Conservation (phyloP, 2,113 vertebrate species). For the Megaceryle maxima region DNA sequence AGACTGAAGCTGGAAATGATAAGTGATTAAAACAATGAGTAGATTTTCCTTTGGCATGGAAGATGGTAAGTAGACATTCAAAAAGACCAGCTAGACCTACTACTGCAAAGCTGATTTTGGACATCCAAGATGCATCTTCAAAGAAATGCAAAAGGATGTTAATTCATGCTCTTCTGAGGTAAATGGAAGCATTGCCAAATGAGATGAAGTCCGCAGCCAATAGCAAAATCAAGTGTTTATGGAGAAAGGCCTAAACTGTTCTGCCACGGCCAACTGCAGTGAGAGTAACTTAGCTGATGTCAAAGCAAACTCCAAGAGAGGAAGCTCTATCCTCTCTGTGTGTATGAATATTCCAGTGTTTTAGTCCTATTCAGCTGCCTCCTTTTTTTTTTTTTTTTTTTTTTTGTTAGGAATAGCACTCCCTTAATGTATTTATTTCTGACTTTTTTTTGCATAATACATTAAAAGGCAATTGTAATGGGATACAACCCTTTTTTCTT, state of each 20-base stretch:
- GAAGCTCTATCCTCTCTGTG: not conserved
- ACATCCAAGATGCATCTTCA: not conserved
- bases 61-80: not conserved
- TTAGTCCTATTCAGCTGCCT: not conserved
- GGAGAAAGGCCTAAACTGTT: not conserved
- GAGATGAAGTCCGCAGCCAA: not conserved
- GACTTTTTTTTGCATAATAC: not conserved
- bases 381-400: not conserved
- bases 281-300: not conserved
- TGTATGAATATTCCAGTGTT: not conserved
- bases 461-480: not conserved
- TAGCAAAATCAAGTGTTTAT: not conserved
- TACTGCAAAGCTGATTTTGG: not conserved
- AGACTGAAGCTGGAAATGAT: not conserved
- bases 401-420: not conserved
- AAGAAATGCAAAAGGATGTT: not conserved
- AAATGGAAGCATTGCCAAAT: not conserved
- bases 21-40: not conserved
- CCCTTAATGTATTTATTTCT: not conserved
- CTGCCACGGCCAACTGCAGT: not conserved
- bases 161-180: not conserved
- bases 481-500: not conserved
- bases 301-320: not conserved
- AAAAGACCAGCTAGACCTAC: not conserved
- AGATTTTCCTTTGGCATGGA: not conserved